Evolutionary conservation across 2,113 vertebrate species (phyloP).

Genomic region (Myiozetetes cayanensis): DNA sequence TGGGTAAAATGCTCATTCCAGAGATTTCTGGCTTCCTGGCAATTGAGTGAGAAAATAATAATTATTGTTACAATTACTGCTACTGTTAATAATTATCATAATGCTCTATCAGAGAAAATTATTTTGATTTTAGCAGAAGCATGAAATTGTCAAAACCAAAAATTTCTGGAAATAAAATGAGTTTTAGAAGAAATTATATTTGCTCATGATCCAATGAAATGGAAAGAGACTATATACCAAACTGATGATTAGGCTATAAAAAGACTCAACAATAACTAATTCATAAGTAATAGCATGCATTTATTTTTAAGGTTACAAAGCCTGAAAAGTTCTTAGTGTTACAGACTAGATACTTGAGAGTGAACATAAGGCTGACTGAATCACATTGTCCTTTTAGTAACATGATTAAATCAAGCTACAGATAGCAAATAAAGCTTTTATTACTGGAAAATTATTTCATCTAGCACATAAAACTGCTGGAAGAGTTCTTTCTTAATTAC

Average conservation of each 20-base stretch:
- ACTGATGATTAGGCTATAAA: constrained; percentile 41
- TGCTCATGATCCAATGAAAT: background rate
- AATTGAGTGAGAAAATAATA: background rate
- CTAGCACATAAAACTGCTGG: constrained; percentile 19
- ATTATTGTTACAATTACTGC: constrained; percentile 31
- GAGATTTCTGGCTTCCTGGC: constrained; percentile 4
- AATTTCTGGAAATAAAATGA: background rate
- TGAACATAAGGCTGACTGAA: constrained; percentile 31
- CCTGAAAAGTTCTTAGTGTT: background rate
- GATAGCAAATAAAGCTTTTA: constrained; percentile 57
- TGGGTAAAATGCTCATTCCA: background rate
- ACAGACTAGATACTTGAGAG: background rate
- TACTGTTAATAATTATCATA: constrained; percentile 35
- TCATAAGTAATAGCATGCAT: constrained; percentile 10
- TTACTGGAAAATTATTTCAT: constrained; percentile 46
- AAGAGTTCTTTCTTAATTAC: constrained; percentile 33
- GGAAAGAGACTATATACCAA: background rate
- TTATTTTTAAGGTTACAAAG: constrained; percentile 35
- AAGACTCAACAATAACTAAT: constrained; percentile 23
- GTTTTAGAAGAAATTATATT: constrained; percentile 13
- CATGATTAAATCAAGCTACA: constrained; percentile 40
- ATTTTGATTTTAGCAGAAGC: constrained; percentile 28
- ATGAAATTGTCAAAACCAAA: constrained; percentile 15
- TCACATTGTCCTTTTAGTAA: constrained; percentile 4
- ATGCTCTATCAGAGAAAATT: constrained; percentile 17